phyloP scores from a whole-genome alignment of 2,888 invertebrate genomes.

The Pandemis corylana region DNA sequence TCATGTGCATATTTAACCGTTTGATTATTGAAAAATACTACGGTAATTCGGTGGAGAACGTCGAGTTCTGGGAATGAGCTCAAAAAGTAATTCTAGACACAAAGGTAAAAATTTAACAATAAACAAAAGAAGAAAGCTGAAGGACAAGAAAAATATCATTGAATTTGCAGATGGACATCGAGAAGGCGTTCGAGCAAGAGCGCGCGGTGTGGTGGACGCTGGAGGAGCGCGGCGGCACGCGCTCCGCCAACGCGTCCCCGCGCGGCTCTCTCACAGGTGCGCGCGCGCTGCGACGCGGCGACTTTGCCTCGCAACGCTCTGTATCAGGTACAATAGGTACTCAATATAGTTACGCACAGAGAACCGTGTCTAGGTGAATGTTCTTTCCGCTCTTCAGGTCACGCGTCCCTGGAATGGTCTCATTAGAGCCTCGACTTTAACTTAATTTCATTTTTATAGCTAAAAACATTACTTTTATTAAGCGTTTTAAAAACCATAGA shows the following conservation, averaged over 20 bases:
- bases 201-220: slow-evolving; percentile 95
- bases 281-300: slow-evolving; percentile 87
- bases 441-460: neutral
- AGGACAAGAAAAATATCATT: too few relatives aligned
- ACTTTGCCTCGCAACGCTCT: slow-evolving; percentile 91
- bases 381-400: slow-evolving; percentile 7
- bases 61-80: too few relatives aligned
- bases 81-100: too few relatives aligned
- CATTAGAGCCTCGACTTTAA: neutral
- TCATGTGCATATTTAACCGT: too few relatives aligned
- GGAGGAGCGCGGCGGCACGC: slow-evolving; percentile 91
- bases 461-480: neutral
- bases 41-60: too few relatives aligned
- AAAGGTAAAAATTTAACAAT: too few relatives aligned
- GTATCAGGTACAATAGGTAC: slow-evolving; percentile 83
- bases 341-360: slow-evolving; percentile 28
- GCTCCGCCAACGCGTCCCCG: slow-evolving; percentile 91
- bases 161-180: slow-evolving; percentile 86
- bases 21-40: too few relatives aligned
- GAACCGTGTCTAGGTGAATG: slow-evolving; percentile 21
- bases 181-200: slow-evolving; percentile 94
- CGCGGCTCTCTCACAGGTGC: slow-evolving; percentile 91
- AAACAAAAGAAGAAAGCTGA: too few relatives aligned
- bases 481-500: too few relatives aligned
- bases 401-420: slow-evolving; percentile 2